A percentile compares a stretch with the other conserved stretches of the same genome.
These are phyloP conservation scores for Chironomus striatipennis DNA, from an alignment of 1,140 invertebrate genomes.

Conservation along the genomic window DNA sequence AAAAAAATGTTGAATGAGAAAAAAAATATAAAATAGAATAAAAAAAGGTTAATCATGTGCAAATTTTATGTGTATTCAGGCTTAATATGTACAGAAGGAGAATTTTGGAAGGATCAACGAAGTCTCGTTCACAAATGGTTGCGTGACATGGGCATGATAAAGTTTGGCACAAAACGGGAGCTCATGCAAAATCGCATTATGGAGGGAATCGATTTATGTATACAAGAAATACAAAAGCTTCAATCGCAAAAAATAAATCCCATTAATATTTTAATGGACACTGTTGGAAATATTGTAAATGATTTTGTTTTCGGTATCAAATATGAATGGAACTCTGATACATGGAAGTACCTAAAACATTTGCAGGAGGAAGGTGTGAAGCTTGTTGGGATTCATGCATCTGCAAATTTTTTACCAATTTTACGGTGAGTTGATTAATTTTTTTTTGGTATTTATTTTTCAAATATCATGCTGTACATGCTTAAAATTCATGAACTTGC, in stretches of 20 bases:
- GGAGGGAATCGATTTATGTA: constrained; percentile 48
- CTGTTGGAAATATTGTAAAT: constrained; percentile 67
- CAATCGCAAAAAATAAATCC: constrained; percentile 24
- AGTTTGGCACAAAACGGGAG: constrained; percentile 49
- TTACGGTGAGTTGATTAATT: constrained; percentile 48
- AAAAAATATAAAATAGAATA: too few relatives aligned
- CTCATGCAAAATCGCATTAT: constrained; percentile 59
- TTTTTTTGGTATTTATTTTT: too few relatives aligned
- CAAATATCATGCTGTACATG: too few relatives aligned
- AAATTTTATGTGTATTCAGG: constrained; percentile 43
- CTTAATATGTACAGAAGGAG: constrained; percentile 70
- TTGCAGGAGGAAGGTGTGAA: constrained; percentile 71
- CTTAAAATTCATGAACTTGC: too few relatives aligned
- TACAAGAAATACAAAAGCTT: constrained; percentile 44
- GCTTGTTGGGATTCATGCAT: constrained; percentile 66
- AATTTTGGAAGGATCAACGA: constrained; percentile 73
- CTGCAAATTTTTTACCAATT: constrained; percentile 74
- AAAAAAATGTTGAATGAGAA: too few relatives aligned
- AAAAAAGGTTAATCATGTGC: too few relatives aligned
- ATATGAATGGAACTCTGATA: constrained; percentile 55
- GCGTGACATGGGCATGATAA: constrained; percentile 66
- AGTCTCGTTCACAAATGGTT: constrained; percentile 62
- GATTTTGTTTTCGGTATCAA: constrained; percentile 64
- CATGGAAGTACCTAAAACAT: constrained; percentile 63
- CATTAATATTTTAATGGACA: constrained; percentile 30